Evolutionary conservation across 37 sponge, comb jelly and placozoan genomes (phyloP), one percentile per base, ranked within the genome.

Genomic region (Cliona cf. orientalis): DNA sequence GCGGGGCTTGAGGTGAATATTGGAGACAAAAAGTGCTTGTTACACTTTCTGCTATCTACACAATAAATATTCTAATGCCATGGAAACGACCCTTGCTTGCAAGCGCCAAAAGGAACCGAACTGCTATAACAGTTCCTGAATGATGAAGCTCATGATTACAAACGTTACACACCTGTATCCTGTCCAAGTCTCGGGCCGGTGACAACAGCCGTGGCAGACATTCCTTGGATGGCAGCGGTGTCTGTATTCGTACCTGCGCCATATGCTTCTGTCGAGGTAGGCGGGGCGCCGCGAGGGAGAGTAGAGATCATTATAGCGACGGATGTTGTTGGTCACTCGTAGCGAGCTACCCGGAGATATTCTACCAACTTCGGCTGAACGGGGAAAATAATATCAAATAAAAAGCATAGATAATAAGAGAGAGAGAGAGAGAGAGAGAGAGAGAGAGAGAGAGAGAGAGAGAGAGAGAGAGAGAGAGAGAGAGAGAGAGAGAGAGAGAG

Each of bases 181-280:
- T 11, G 14, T 38, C 66, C 67, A 78, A 12, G 12, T n/a, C 3
- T 46, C 38, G 31, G 42, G 31, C n/a, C 79, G 14, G 49, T 78
- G 25, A 11, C 65, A 78, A 9, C 65, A 78, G 79, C 25, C 42
- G 41, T 78, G 67, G 66, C 14, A 64, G 49, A 11, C 26, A 25
- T 78, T 78, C 49, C 64, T 78, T 2, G 79, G 79, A 64, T 78
- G 79, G 26, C 45, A 64, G 25, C 44, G 23, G 66, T 12, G 2
- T 9, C 39, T 35, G 33, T 78, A 45, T 11, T 23, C 6, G 35
- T 78, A 78, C 22, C 79, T 36, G 31, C 42, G 42, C 79, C 79
- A 78, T 26, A 58, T 60, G 19, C 44, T 39, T 22, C 32, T 56
- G 31, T 29, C 22, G 17, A 76, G 56, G 40, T 76, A 76, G 11